These are phyloP conservation scores for Chelonus insularis DNA, from an alignment of 1,140 invertebrate genomes.

Conservation along the genomic window DNA sequence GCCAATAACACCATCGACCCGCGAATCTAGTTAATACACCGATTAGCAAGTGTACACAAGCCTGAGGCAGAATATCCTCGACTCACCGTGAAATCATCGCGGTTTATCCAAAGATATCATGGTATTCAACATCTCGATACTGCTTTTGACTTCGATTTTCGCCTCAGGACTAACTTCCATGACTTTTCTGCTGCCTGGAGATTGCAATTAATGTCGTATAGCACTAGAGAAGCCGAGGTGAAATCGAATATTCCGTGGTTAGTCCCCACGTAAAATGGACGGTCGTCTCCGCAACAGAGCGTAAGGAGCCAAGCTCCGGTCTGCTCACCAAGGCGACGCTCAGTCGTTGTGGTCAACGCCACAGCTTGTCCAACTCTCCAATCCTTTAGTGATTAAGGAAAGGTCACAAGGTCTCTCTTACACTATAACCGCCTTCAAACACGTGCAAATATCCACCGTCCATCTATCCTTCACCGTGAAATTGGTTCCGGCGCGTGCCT, in stretches of 20 bases:
- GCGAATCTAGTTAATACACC: conserved; percentile 50
- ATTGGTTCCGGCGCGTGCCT: conserved; percentile 48
- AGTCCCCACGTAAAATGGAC: not conserved
- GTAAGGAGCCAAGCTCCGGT: conserved; percentile 6
- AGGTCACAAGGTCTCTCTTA: conserved; percentile 52
- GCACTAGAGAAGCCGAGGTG: not conserved
- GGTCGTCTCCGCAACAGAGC: conserved; percentile 1
- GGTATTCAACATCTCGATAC: not conserved
- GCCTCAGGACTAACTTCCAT: not conserved
- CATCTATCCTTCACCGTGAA: conserved; percentile 31
- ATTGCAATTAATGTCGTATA: not conserved
- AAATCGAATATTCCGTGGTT: conserved; percentile 8
- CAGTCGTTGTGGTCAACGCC: conserved; percentile 56
- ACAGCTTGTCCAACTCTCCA: conserved; percentile 47
- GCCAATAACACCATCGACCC: conserved; percentile 49
- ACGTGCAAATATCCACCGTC: conserved; percentile 17
- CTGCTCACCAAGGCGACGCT: conserved; percentile 3
- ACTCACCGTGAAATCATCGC: conserved; percentile 40
- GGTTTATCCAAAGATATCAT: conserved; percentile 27
- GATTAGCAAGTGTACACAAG: conserved; percentile 47
- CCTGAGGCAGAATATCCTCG: conserved; percentile 28
- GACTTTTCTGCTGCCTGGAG: not conserved
- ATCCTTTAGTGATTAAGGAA: conserved; percentile 59
- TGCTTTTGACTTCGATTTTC: not conserved
- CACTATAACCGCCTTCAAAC: conserved; percentile 34